Conservation (phyloP, 2,797 vertebrate species). For the Gallinago solitaria region DNA sequence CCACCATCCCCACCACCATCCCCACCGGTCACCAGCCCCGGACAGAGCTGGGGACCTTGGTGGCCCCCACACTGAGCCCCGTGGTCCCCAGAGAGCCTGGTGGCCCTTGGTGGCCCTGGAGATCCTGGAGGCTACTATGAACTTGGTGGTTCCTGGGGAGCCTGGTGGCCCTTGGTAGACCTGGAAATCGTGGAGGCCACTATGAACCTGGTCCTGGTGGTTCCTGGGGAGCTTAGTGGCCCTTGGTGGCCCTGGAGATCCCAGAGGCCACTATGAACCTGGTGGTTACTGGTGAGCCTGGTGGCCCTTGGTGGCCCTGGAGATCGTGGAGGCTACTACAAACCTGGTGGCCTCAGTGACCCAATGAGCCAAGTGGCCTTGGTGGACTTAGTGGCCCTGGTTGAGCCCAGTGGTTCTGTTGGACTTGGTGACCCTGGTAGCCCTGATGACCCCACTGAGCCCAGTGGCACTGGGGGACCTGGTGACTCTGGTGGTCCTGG, state of each 20-base stretch:
- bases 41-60: too few relatives aligned
- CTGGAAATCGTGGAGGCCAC: background rate
- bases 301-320: too few relatives aligned
- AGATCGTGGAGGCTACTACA: background rate
- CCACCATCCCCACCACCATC: too few relatives aligned
- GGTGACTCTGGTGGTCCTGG: too few relatives aligned
- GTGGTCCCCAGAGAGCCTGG: background rate
- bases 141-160: background rate
- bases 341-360: too few relatives aligned
- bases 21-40: rapidly evolving
- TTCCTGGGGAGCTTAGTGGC: background rate
- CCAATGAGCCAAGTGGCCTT: too few relatives aligned
- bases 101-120: background rate
- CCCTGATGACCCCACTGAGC: too few relatives aligned
- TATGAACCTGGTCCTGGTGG: too few relatives aligned
- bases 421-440: too few relatives aligned
- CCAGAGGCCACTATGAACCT: background rate
- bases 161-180: background rate
- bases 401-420: too few relatives aligned
- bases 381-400: too few relatives aligned
- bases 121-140: background rate
- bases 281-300: background rate
- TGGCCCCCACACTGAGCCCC: background rate
- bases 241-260: background rate
- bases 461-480: too few relatives aligned